Evolutionary conservation across 2,888 invertebrate species (phyloP), one percentile per base, ranked within the genome.

Genomic region (Drosophila mettleri): DNA sequence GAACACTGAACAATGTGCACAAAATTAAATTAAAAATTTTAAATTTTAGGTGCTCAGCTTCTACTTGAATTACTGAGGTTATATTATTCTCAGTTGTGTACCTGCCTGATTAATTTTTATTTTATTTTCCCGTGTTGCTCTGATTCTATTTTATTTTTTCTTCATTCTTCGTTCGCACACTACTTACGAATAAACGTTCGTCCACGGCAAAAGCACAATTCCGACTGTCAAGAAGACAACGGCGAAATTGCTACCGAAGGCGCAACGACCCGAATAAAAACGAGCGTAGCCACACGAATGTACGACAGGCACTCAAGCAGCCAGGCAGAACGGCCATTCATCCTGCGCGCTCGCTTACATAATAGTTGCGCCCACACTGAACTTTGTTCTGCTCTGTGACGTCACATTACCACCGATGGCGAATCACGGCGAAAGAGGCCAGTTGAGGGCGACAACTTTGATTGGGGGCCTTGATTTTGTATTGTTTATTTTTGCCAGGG

Each of bases 161-260:
- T 38, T 49, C 49, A 65, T 66, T 70, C 58, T 80, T 69, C 70
- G 61, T 9, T 6, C 5, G 10, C 43, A 45, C 43, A 10, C 70
- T 65, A 55, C 58, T 65, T 58, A 77, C 84, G 69, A 77, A 66
- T 41, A 60, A 57, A 75, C 76, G 78, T 78, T 79, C 59, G 49
- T 53, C 63, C 53, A 55, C 64, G 55, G 66, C 87, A 86, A 74
- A 86, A 86, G 84, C 87, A 88, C 87, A 78, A 77, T 70, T 74
- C 66, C 68, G 70, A 88, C 85, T 84, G 85, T 54, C 80, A 78
- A 73, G 74, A 74, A 62, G 67, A 54, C 62, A 46, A 45, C 68
- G 74, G 52, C 78, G 59, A 74, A 78, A 78, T 63, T 68, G 57
- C 62, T 12, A 36, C 33, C 74, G 74, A 73, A 61, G 54, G 43